A percentile compares a stretch with the other conserved stretches of the same genome.
phyloP scores from a whole-genome alignment of 2,888 invertebrate species.

The Drosophila demipolita region DNA sequence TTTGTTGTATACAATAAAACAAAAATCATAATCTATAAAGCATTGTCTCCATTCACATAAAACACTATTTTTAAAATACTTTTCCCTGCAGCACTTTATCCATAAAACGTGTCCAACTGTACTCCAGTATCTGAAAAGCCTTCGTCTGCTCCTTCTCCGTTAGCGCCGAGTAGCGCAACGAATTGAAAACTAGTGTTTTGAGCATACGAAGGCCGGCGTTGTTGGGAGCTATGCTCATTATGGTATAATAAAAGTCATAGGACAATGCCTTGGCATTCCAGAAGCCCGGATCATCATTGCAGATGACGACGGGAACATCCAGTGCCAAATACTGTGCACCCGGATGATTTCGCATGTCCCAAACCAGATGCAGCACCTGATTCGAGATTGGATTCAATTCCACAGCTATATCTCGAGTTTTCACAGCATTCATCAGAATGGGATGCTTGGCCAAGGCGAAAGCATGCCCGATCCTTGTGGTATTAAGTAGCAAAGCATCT shows the following conservation, averaged over 20 bases:
- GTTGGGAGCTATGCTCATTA: slow-evolving; percentile 88
- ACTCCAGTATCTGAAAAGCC: slow-evolving; percentile 71
- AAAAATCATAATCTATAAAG: not conserved
- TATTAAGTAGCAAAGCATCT: slow-evolving; percentile 83
- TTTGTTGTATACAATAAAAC: not conserved
- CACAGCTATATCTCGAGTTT: slow-evolving; percentile 81
- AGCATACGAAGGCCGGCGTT: slow-evolving; percentile 87
- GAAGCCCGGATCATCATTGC: slow-evolving; percentile 88
- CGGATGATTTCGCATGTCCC: slow-evolving; percentile 89
- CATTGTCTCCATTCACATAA: not conserved
- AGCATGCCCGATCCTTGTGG: slow-evolving; percentile 84
- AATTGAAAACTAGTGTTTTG: slow-evolving; percentile 88
- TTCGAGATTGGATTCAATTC: slow-evolving; percentile 85
- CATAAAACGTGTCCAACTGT: slow-evolving; percentile 79
- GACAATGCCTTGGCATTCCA: slow-evolving; percentile 88
- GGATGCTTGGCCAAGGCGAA: slow-evolving; percentile 84
- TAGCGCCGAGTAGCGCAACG: slow-evolving; percentile 85
- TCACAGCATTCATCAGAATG: slow-evolving; percentile 81
- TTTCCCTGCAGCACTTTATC: slow-evolving; percentile 71
- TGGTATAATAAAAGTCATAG: slow-evolving; percentile 89
- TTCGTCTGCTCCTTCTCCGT: slow-evolving; percentile 59
- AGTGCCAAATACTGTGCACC: slow-evolving; percentile 86
- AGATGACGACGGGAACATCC: slow-evolving; percentile 87
- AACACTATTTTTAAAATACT: slow-evolving; percentile 54
- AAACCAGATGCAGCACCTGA: slow-evolving; percentile 86